Evolutionary conservation across 2,797 vertebrate genomes (phyloP), one percentile per base, ranked within the genome.

Genomic region (Coregonus suidteri): DNA sequence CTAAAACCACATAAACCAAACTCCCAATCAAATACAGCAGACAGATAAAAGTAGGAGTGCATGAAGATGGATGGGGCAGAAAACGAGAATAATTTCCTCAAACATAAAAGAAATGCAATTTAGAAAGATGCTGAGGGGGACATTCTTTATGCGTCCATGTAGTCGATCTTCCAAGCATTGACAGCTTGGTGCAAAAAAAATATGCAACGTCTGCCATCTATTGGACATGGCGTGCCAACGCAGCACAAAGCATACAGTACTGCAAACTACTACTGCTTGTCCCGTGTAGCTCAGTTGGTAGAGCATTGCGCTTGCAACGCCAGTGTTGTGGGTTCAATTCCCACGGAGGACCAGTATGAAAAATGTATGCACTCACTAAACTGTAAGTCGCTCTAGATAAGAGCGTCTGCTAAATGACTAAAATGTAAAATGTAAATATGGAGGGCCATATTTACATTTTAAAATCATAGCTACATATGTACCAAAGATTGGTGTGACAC

Each of bases 31-130:
- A 88, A 91, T 79, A 75, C 53, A 73, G 79, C 78, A 56, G 65
- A 85, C 75, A 80, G 83, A 92, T 89, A 86, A 88, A 90, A 84
- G 74, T 75, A 71, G 74, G 77, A 41, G 82, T 18, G 30, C 35
- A 37, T 0, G 70, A 90, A 90, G 90, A 93, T 86, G 87, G 82
- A 93, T 90, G 87, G 88, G 85, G 77, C 69, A 84, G 75, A 89
- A 87, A 91, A 89, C 83, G 83, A 87, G 86, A 88, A 89, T 89
- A 82, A 87, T 87, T 88, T 90, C 88, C 80, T 85, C 83, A 14
- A 85, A 91, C 83, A 25, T 91, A 89, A 92, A 92, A 91, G 86
- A 91, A 92, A 93, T 86, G 88, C 90, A 93, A 91, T 93, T 93
- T 92, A 82, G 83, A 91, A 91, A 92, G 80, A 83, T 91, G 91